Evolutionary conservation across 2,113 vertebrate species (phyloP).

Genomic region (Motacilla alba): DNA sequence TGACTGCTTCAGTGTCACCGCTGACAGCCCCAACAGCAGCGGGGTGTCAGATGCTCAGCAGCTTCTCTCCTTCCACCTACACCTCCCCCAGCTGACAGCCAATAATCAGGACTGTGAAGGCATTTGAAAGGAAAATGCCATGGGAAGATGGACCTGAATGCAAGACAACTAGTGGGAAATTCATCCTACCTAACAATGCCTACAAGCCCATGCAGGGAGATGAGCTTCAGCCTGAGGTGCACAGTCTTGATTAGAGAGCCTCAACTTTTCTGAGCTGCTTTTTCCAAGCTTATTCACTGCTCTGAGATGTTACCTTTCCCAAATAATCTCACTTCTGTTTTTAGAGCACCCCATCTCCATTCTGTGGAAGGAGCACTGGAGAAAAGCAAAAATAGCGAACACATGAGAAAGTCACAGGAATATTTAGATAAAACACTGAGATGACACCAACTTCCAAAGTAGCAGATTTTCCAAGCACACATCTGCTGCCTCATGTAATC

Average conservation of each 20-base stretch:
- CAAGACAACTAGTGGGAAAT: background rate
- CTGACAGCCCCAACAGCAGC: slow-evolving; percentile 31
- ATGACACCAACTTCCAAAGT: background rate
- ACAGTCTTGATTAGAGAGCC: background rate
- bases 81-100: slow-evolving; percentile 2
- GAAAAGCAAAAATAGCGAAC: background rate
- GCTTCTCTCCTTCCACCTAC: slow-evolving; percentile 30
- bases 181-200: background rate
- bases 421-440: background rate
- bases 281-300: background rate
- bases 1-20: background rate
- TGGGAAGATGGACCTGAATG: background rate
- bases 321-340: background rate
- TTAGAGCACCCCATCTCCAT: background rate
- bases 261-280: background rate
- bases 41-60: background rate
- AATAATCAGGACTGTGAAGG: slow-evolving; percentile 19
- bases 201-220: background rate
- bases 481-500: background rate
- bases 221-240: background rate
- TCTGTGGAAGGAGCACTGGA: background rate
- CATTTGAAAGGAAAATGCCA: background rate
- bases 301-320: background rate
- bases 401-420: background rate
- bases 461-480: background rate